phyloP scores from a whole-genome alignment of 2,888 invertebrate species.

The Drosophila paucipuncta region DNA sequence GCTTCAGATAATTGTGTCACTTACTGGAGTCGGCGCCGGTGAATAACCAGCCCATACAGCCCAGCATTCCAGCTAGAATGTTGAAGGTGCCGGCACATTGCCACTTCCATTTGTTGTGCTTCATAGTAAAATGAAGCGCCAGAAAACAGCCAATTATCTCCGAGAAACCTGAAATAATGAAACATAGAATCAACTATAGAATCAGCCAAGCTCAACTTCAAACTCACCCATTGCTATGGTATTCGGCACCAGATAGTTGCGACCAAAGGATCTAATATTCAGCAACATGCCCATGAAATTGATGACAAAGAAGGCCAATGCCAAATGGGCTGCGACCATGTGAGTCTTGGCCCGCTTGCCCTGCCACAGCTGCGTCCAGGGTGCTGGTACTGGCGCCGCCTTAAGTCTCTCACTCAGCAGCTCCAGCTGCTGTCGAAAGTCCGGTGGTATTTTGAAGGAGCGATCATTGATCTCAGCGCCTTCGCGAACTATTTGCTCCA shows the following conservation, averaged over 20 bases:
- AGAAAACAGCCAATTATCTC: constrained; percentile 85
- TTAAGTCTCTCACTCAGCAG: constrained; percentile 75
- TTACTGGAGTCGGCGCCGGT: constrained; percentile 79
- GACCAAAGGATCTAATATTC: constrained; percentile 85
- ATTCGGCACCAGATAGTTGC: constrained; percentile 84
- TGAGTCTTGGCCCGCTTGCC: constrained; percentile 82
- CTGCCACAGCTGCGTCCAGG: constrained; percentile 83
- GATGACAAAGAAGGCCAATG: constrained; percentile 83
- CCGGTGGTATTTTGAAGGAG: constrained; percentile 77
- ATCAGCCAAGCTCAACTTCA: too few species aligned
- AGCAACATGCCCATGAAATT: constrained; percentile 86
- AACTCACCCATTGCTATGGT: constrained; percentile 85
- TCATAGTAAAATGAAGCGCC: constrained; percentile 84
- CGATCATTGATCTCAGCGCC: constrained; percentile 84
- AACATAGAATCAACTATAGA: background rate
- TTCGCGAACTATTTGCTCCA: constrained; percentile 82
- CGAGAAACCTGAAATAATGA: constrained; percentile 79
- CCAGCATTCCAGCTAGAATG: constrained; percentile 84
- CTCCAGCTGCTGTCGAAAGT: constrained; percentile 81
- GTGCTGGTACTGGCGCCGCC: constrained; percentile 72
- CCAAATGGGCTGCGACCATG: constrained; percentile 83
- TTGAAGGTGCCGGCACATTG: constrained; percentile 84
- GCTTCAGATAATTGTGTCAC: constrained; percentile 16
- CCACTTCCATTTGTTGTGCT: constrained; percentile 84
- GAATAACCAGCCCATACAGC: constrained; percentile 84